These are phyloP conservation scores for Bucorvus abyssinicus DNA, from an alignment of 2,797 vertebrate species.

Conservation along the genomic window DNA sequence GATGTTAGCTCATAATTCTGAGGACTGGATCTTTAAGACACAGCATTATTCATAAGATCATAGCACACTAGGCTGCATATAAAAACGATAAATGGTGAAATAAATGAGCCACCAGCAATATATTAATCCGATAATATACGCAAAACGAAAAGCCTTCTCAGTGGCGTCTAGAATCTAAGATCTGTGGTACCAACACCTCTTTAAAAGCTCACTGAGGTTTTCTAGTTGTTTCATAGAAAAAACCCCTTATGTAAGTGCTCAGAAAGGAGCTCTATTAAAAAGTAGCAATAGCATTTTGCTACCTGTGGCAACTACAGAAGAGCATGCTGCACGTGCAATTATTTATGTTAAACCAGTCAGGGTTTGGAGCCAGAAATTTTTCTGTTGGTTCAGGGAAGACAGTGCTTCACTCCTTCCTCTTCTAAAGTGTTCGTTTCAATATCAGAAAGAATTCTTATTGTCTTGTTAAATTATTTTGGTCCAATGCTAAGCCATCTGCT, in stretches of 20 bases:
- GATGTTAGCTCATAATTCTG: not conserved
- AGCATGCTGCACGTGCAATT: not conserved
- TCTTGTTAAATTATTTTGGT: not conserved
- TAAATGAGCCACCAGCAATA: not conserved
- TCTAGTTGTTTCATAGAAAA: not conserved
- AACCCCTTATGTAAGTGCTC: accelerated
- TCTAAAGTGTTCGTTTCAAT: not conserved
- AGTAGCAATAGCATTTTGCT: not conserved
- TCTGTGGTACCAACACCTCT: not conserved
- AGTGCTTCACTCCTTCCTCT: not conserved
- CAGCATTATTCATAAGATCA: not conserved
- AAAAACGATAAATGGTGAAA: not conserved
- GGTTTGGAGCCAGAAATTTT: not conserved
- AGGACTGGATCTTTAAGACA: not conserved
- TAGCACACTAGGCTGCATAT: not conserved
- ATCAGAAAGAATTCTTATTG: not conserved
- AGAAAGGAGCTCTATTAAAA: not conserved
- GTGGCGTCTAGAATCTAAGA: not conserved
- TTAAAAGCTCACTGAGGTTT: not conserved
- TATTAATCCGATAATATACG: not conserved
- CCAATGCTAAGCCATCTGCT: not conserved
- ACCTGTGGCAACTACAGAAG: not conserved
- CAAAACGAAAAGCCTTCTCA: not conserved
- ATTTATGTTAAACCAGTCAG: not conserved
- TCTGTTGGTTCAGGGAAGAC: not conserved